Evolutionary conservation across 2,888 invertebrate genomes (phyloP), one percentile per base, ranked within the genome.

Genomic region (Pandemis heparana): DNA sequence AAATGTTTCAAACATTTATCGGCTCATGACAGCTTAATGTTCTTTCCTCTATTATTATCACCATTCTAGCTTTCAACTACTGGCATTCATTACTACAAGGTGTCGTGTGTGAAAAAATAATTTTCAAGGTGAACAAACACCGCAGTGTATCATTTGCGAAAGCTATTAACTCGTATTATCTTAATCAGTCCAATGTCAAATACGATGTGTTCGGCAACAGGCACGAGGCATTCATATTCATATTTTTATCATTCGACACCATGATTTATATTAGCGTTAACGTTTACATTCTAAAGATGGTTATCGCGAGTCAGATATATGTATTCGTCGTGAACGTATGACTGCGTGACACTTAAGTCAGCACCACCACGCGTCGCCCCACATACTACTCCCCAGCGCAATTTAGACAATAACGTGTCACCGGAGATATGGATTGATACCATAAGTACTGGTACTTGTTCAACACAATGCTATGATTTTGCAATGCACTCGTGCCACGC

Each of bases 351-450:
- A 82, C 77, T 79, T 79, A 63, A 75, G 74, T 78, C 77, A 70
- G 70, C 78, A 76, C 78, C 77, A 72, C 76, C 74, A 75, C 77
- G 75, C 76, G 76, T 74, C 76, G 74, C 71, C 75, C 80, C 73
- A 80, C 78, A 78, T 79, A 76, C 75, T 32, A 71, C 62, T 75
- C 72, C 71, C 68, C 66, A 59, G 75, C 68, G 75, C 71, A 75
- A 77, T 78, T 79, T 75, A 79, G 77, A 81, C 78, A 79, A 81
- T 79, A 78, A 78, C 81, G 75, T 78, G 81, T 81, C 81, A 78
- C 77, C 71, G 73, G 71, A 75, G 70, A 70, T 75, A 77, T 74
- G 70, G 70, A 74, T 74, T 74, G 74, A 74, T 74, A 72, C 63
- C 56, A 65, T 74, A 74, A 72, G 70, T 71, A 65, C 75, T 67